These are phyloP conservation scores for Tursiops truncatus DNA, from an alignment of 2,113 vertebrate genomes.

Conservation along the genomic window DNA sequence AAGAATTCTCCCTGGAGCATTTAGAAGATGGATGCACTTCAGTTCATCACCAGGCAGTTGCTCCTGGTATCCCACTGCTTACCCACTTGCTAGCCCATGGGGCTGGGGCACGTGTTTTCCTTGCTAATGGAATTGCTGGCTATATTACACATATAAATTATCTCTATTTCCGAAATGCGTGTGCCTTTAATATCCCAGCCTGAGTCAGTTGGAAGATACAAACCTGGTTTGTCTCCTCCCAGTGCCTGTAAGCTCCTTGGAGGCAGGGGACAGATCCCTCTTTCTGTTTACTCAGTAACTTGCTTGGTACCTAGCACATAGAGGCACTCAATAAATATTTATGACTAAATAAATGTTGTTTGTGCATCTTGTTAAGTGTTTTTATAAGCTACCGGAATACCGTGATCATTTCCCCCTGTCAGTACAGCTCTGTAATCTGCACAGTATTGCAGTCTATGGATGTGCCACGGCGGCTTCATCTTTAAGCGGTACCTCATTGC, in stretches of 20 bases:
- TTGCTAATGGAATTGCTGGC: background rate
- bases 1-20: background rate
- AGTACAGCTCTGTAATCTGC: background rate
- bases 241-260: background rate
- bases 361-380: background rate
- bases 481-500: background rate
- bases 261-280: background rate
- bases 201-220: background rate
- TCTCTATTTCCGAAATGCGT: background rate
- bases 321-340: background rate
- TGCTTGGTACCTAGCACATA: background rate
- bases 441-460: background rate
- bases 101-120: background rate
- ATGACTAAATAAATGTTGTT: background rate
- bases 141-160: background rate
- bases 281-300: background rate
- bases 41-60: background rate
- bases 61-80: background rate
- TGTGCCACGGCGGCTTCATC: accelerated
- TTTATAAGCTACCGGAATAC: background rate
- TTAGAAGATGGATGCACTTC: background rate
- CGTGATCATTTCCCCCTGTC: background rate
- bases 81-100: accelerated
- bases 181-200: background rate
- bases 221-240: background rate